These are phyloP conservation scores for Sinosuthora webbiana DNA, from an alignment of 2,113 vertebrate species.

Conservation along the genomic window DNA sequence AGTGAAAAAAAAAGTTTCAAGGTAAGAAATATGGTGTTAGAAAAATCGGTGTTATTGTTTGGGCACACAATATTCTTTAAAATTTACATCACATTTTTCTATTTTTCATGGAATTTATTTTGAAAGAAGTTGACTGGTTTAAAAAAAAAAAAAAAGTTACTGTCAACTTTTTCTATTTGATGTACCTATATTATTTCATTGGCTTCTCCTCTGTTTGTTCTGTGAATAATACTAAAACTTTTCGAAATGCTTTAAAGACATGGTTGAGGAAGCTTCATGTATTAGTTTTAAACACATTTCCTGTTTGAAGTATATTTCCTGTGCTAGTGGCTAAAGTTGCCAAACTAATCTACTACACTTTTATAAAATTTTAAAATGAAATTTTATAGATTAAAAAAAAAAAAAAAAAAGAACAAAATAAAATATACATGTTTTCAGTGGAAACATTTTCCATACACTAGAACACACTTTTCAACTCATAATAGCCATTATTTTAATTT, in stretches of 20 bases:
- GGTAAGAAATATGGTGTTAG: neutral
- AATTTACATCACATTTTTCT: neutral
- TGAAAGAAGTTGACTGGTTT: neutral
- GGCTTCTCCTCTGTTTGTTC: neutral
- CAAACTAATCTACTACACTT: neutral
- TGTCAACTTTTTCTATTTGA: neutral
- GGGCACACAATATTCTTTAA: neutral
- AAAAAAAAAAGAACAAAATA: neutral
- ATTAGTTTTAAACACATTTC: neutral
- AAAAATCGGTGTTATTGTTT: neutral
- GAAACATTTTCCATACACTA: neutral
- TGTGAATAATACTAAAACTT: neutral
- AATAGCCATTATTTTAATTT: neutral
- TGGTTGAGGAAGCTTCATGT: neutral
- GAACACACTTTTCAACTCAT: neutral
- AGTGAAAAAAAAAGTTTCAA: neutral
- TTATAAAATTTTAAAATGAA: neutral
- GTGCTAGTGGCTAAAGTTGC: neutral
- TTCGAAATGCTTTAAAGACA: neutral
- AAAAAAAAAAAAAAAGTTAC: neutral
- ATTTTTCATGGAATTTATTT: neutral
- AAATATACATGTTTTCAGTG: neutral
- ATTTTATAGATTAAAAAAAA: neutral
- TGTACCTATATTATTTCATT: neutral
- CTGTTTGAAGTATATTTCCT: neutral